Conservation (phyloP, 2,797 vertebrate genomes). For the Vespertilio murinus region DNA sequence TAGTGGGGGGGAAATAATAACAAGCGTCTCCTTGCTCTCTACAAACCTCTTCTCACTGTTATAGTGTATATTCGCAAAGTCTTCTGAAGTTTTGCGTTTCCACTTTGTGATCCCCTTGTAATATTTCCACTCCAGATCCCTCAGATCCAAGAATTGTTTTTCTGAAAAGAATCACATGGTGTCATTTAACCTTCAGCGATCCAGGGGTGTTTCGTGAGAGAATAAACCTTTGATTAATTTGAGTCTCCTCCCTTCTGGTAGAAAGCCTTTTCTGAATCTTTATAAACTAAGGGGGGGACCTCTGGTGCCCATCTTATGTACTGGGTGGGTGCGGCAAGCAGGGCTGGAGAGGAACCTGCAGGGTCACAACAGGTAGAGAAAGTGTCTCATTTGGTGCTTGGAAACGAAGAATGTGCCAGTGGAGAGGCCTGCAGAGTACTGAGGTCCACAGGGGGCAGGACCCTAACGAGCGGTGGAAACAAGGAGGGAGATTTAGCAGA, state of each 20-base stretch:
- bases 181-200: not conserved
- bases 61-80: not conserved
- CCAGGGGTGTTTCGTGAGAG: not conserved
- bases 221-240: not conserved
- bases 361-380: fast-evolving
- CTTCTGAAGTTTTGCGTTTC: not conserved
- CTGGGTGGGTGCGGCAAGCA: not conserved
- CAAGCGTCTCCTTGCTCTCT: not conserved
- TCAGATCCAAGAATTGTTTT: conserved; percentile 69
- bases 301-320: not conserved
- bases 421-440: not conserved
- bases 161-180: conserved; percentile 63
- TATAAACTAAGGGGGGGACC: not conserved
- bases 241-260: not conserved
- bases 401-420: not conserved
- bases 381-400: not conserved
- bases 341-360: not conserved
- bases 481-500: not conserved
- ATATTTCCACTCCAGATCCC: conserved; percentile 68
- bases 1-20: not conserved
- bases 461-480: not conserved
- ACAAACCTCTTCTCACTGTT: conserved; percentile 55
- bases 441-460: not conserved
- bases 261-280: not conserved
- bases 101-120: conserved; percentile 58